A percentile compares a stretch with the other conserved stretches of the same genome.
Conservation (phyloP, 2,113 vertebrate genomes). For the Salvelinus fontinalis region DNA sequence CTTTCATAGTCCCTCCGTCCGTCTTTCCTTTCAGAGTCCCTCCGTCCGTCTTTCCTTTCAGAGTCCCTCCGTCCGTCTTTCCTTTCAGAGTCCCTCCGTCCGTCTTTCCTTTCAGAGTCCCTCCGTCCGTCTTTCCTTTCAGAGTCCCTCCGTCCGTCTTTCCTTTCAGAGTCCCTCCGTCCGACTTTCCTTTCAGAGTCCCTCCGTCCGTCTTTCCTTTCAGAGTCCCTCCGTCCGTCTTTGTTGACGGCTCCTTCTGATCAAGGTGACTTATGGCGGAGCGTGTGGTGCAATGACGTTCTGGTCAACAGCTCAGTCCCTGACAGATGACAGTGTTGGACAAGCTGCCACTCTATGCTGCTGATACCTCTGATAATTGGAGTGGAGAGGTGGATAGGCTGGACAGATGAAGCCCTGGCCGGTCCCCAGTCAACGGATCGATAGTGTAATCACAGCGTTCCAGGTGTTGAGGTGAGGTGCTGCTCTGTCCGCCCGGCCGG, state of each 20-base stretch:
- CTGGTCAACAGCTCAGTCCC: slow-evolving; percentile 59
- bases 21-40: too few species aligned
- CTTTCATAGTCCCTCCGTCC: too few species aligned
- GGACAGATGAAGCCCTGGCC: slow-evolving; percentile 66
- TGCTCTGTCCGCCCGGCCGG: background rate
- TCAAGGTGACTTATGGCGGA: slow-evolving; percentile 74
- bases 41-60: too few species aligned
- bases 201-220: background rate
- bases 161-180: slow-evolving; percentile 2
- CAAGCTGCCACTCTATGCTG: slow-evolving; percentile 67
- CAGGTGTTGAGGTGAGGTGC: slow-evolving; percentile 51
- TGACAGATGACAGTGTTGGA: slow-evolving; percentile 74
- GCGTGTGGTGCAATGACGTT: slow-evolving; percentile 49
- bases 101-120: background rate
- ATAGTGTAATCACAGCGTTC: slow-evolving; percentile 68
- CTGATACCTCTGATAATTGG: slow-evolving; percentile 77
- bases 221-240: slow-evolving; percentile 4
- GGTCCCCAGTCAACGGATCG: slow-evolving; percentile 64
- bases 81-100: too few species aligned
- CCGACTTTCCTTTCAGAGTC: background rate
- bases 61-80: too few species aligned
- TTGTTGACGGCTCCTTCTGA: slow-evolving; percentile 50
- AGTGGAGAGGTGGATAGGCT: slow-evolving; percentile 62
- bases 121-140: too few species aligned
- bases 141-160: slow-evolving; percentile 5